Base-by-base conservation (phyloP, 2,888 invertebrate genomes). In the Mimachlamys varia region DNA sequence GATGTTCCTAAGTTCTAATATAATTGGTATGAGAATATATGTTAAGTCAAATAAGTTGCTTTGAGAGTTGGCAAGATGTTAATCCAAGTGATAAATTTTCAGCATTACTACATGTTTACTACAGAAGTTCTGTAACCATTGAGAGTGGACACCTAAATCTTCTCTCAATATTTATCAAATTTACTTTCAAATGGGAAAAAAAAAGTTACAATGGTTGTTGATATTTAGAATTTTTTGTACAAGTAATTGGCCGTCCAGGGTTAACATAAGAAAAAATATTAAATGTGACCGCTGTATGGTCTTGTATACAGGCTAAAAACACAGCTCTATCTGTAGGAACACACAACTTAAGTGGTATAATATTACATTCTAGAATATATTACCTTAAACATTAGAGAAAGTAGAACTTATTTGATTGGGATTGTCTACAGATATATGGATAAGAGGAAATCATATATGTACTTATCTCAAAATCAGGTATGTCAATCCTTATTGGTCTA, bases 401-500 rank as follows among this genome's bases (percentile, higher is more conserved):
- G 76, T 76, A 76, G 76, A 76, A 76, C 33, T 76, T 76, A 33
- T 12, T 76, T 33, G 76, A 33, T 76, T 76, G 76, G 33, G 33
- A 76, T 76, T 76, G 33, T 12, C 33, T 76, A 76, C 76, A 76
- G 22, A 76, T 76, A 76, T 76, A 44, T 44, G 44, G 44, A 44
- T 44, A 5, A 44, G 44, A 44, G 7, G 44, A 44, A 44, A 44
- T 33, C 15, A 76, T 33, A 76, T 27, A 76, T 22, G 19, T 22
- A 55, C 19, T 19, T 76, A 0, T 76, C 27, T 76, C 33, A 13
- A 76, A 76, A 76, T 76, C 0, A 76, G 13, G 76, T 76, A 76
- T 27, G 12, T 76, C 27, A 76, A 76, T 76, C 76, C 76, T 76
- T 33, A 76, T 76, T 76, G 76, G 76, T 76, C 76, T 76, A 76